Evolutionary conservation across 1,140 invertebrate genomes (phyloP), one percentile per base, ranked within the genome.

Genomic region (Homalodisca vitripennis): DNA sequence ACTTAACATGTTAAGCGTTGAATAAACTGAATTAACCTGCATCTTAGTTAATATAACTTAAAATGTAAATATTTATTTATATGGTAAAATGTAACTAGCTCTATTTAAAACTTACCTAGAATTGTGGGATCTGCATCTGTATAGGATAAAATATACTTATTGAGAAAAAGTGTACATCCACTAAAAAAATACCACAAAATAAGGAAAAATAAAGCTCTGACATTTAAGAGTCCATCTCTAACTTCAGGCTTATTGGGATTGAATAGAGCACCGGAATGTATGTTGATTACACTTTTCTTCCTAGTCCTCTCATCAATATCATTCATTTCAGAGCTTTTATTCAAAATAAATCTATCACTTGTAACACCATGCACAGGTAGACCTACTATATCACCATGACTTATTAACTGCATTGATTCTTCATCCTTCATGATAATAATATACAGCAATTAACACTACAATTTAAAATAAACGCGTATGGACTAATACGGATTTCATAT

Each of bases 101-200:
- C 51, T 55, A 12, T 12, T 6, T 55, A 3, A 67, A 29, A 78
- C 78, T 81, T 84, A 92, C 92, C 91, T 78, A 94, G 81, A 55
- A 93, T 79, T 53, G 88, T 89, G 3, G 91, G 88, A 80, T 93
- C 90, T n/a, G 89, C 90, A 76, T 88, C 84, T 76, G 91, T 83
- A 74, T 88, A 91, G 2, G 89, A 85, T 30, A 94, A 78, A 76
- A 93, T 92, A 75, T 93, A 93, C 78, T 94, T 94, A 79, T 94
- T 94, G 26, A 92, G 79, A 79, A 94, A 93, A 46, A 94, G 80
- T 3, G 92, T 93, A 75, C 86, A 88, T 6, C 87, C 88, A 77
- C 89, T 92, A 76, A 92, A 92, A 72, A 92, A 82, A 74, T 92
- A 92, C 90, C 91, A 92, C 32, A 92, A 77, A 26, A 87, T 78